Evolutionary conservation across 2,797 vertebrate genomes (phyloP).

Genomic region (Columba guinea): DNA sequence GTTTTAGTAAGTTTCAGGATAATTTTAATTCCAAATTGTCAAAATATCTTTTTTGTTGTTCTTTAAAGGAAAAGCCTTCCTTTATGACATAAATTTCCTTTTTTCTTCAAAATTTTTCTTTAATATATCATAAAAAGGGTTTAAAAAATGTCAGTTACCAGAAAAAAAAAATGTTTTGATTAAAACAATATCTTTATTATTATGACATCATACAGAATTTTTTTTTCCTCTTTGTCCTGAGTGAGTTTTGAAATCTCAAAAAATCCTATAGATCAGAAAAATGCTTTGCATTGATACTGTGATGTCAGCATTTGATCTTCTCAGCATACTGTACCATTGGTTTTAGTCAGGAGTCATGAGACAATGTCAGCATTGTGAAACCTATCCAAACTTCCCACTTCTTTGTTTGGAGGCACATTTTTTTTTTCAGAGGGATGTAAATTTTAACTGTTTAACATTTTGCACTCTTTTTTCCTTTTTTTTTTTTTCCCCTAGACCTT

Average conservation of each 20-base stretch:
- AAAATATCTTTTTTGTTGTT: neutral
- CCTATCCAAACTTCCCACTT: neutral
- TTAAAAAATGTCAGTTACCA: neutral
- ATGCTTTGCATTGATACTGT: no score
- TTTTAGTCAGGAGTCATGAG: neutral
- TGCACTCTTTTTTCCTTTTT: neutral
- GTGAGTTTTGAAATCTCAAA: neutral
- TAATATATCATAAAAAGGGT: neutral
- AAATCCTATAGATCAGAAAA: neutral
- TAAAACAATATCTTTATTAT: neutral
- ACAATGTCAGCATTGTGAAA: neutral
- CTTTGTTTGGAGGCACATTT: neutral
- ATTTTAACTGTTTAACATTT: neutral
- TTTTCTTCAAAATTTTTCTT: neutral
- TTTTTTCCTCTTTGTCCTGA: neutral
- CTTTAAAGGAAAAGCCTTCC: neutral
- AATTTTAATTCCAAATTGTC: conserved; percentile 1
- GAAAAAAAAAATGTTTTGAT: neutral
- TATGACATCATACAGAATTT: neutral
- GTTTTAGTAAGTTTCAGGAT: neutral
- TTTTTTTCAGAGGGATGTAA: neutral
- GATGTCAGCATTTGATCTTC: neutral
- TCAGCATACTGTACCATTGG: neutral
- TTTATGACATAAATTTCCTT: neutral
- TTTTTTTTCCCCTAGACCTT: neutral